These are phyloP conservation scores for Lepidothrix coronata DNA, from an alignment of 2,113 vertebrate species.

Conservation along the genomic window DNA sequence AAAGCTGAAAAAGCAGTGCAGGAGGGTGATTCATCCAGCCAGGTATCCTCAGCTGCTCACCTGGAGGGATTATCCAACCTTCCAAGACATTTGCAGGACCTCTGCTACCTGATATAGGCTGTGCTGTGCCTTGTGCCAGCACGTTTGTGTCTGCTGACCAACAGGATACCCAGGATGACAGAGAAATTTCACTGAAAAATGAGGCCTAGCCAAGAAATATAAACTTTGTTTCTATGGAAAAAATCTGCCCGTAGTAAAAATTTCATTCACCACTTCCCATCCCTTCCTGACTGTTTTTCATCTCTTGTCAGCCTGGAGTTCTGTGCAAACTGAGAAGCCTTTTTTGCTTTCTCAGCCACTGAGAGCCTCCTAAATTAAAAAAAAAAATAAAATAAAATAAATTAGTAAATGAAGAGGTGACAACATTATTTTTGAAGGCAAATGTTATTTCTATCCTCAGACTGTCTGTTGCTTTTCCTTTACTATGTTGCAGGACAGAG, in stretches of 20 bases:
- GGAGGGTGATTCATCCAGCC: background rate
- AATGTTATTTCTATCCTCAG: background rate
- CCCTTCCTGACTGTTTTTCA: background rate
- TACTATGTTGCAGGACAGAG: background rate
- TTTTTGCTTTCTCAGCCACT: background rate
- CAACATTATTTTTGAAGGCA: background rate
- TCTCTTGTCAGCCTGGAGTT: background rate
- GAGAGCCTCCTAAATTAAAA: background rate
- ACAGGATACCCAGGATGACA: background rate
- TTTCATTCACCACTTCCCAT: background rate
- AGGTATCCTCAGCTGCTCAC: background rate
- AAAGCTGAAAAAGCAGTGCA: background rate
- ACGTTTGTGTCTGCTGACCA: background rate
- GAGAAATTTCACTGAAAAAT: background rate
- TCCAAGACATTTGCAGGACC: background rate
- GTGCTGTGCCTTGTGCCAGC: background rate
- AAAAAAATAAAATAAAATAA: background rate
- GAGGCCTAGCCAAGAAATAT: background rate
- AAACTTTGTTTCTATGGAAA: background rate
- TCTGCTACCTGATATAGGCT: fast-evolving
- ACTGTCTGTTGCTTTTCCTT: background rate
- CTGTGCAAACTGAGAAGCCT: background rate
- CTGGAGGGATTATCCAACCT: background rate
- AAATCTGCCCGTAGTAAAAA: background rate
- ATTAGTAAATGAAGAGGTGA: background rate